Conservation (phyloP, 2,113 vertebrate genomes). For the Esox niger region DNA sequence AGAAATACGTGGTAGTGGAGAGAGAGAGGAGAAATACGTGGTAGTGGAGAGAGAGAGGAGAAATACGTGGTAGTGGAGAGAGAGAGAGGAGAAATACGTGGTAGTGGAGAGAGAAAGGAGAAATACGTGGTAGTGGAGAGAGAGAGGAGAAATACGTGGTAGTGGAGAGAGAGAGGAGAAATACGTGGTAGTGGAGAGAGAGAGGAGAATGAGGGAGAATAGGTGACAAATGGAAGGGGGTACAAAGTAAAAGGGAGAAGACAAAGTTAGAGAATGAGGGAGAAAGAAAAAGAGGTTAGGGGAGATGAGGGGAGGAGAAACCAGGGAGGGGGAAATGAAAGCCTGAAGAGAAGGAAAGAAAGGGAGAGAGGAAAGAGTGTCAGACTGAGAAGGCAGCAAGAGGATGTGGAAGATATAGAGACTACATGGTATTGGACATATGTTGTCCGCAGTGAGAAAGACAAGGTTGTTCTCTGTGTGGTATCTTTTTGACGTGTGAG, state of each 20-base stretch:
- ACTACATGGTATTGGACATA: neutral
- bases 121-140: neutral
- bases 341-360: neutral
- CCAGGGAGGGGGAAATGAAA: neutral
- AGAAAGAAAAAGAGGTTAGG: no score
- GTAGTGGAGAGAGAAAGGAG: neutral
- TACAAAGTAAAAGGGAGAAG: no score
- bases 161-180: neutral
- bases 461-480: slow-evolving; percentile 14
- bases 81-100: neutral
- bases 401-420: neutral
- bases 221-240: no score
- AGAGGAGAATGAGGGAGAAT: no score
- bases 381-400: neutral
- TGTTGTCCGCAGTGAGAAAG: neutral
- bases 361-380: neutral
- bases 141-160: neutral
- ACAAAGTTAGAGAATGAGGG: neutral
- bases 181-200: neutral
- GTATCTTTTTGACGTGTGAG: neutral
- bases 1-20: neutral
- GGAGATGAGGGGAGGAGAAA: no score
- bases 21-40: neutral
- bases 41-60: neutral
- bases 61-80: neutral